Base-by-base conservation (phyloP, 1,140 invertebrate genomes). In the Lucilia sericata region DNA sequence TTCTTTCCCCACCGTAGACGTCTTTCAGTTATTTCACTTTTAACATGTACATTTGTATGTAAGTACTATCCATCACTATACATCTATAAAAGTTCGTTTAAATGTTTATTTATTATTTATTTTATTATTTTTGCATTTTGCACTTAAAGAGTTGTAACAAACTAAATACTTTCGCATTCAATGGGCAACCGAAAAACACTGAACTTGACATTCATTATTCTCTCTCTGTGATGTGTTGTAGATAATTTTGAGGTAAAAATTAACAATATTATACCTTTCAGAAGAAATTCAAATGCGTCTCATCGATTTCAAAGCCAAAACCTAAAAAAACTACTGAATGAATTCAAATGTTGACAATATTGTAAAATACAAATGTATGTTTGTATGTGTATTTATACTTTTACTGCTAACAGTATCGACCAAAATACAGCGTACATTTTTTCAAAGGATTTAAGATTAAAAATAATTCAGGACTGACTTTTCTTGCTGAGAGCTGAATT, bases 161-260 rank as follows among this genome's bases (percentile, higher is more conserved):
- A 7, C 55, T 17, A 70, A 25, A 70, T 12, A 12, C n/a, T 19
- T 21, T 70, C 12, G 7, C 17, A 70, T 21, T 70, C n/a, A 70
- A 21, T 70, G 65, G 21, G 21, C 65, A 51, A 21, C 76, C 19
- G 21, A 51, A 80, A 10, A 51, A 80, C 76, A 80, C 76, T 80
- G 76, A 80, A 80, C 76, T 80, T 80, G 76, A 80, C 76, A 80
- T 49, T 80, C 76, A 80, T 51, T 13, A 42, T 80, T 80, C 19
- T 21, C 65, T 70, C 65, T 49, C 42, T 80, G 17, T 14, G 42
- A 42, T 80, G 42, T 80, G 13, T 17, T 60, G 7, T 70, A 70
- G 65, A 7, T n/a, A 21, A 70, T 70, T 19, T 70, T 70, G n/a
- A 70, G 65, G 19, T 60, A 60, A 14, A 3, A 60, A 60, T 60